Evolutionary conservation across 2,888 invertebrate genomes (phyloP).

Genomic region (Plagiodera versicolora): DNA sequence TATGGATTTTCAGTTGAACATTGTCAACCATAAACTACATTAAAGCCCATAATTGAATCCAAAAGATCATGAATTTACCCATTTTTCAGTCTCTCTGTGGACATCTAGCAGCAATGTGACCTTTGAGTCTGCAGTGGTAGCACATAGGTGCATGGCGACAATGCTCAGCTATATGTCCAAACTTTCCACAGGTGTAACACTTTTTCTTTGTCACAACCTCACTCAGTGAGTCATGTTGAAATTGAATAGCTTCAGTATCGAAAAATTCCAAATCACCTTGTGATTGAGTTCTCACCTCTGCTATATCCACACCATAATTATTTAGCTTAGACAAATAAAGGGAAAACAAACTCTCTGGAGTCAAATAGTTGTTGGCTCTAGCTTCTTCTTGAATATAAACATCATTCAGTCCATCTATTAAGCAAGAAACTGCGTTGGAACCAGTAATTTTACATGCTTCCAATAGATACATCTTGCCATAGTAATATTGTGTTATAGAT

Average conservation of each 20-base stretch:
- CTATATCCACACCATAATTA: slow-evolving; percentile 10
- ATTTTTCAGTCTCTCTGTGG: background rate
- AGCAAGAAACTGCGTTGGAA: slow-evolving; percentile 42
- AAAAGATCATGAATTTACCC: background rate
- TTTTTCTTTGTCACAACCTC: slow-evolving; percentile 7
- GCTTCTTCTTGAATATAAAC: slow-evolving; percentile 36
- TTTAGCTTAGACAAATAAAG: slow-evolving; percentile 34
- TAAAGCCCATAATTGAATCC: too few species aligned
- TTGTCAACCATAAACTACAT: too few species aligned
- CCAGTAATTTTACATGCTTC: slow-evolving; percentile 44
- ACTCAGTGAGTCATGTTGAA: too few species aligned
- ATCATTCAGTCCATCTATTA: slow-evolving; percentile 42
- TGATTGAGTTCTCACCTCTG: background rate
- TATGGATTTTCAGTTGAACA: too few species aligned
- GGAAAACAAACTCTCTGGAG: slow-evolving; percentile 41
- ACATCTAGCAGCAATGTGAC: slow-evolving; percentile 38
- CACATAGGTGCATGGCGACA: slow-evolving; percentile 37
- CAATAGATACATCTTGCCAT: slow-evolving; percentile 42
- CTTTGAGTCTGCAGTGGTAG: slow-evolving; percentile 33
- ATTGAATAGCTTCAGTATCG: background rate
- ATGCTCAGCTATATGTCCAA: slow-evolving; percentile 30
- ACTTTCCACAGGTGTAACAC: slow-evolving; percentile 36
- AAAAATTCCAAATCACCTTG: background rate
- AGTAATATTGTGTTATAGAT: slow-evolving; percentile 41
- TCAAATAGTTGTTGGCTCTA: slow-evolving; percentile 35